Conservation (phyloP, 2,797 vertebrate species). For the Halcyon leucocephala region DNA sequence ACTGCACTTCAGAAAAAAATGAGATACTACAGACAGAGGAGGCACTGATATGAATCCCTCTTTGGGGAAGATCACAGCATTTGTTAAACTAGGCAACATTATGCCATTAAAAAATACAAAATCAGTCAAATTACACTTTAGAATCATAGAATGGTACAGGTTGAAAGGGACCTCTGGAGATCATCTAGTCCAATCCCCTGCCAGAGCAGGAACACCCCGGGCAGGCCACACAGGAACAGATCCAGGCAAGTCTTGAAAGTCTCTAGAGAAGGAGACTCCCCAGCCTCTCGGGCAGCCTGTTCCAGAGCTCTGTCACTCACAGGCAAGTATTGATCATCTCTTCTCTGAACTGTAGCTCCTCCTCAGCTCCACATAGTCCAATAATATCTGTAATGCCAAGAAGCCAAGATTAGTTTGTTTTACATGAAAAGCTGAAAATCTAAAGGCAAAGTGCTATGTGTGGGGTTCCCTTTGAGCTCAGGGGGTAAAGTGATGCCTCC, state of each 20-base stretch:
- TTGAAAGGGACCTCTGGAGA: too few species aligned
- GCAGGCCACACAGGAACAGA: too few species aligned
- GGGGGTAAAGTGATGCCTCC: neutral
- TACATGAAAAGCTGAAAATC: neutral
- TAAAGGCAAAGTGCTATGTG: neutral
- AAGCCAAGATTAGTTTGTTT: neutral
- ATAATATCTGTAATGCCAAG: neutral
- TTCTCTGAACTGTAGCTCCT: neutral
- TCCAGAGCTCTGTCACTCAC: too few species aligned
- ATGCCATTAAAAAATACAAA: neutral
- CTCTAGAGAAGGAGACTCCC: too few species aligned
- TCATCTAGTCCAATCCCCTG: too few species aligned
- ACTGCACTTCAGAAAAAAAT: neutral
- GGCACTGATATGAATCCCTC: neutral
- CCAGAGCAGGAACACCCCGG: too few species aligned
- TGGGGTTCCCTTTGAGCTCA: neutral
- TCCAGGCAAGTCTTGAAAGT: too few species aligned
- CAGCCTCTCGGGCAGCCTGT: too few species aligned
- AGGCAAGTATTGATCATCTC: neutral
- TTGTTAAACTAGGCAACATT: neutral
- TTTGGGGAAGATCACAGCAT: neutral
- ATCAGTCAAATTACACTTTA: neutral
- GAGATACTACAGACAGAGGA: neutral
- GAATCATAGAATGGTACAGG: too few species aligned
- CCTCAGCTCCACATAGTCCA: neutral